Evolutionary conservation across 1,140 invertebrate species (phyloP).

Genomic region (Rhyzopertha dominica): DNA sequence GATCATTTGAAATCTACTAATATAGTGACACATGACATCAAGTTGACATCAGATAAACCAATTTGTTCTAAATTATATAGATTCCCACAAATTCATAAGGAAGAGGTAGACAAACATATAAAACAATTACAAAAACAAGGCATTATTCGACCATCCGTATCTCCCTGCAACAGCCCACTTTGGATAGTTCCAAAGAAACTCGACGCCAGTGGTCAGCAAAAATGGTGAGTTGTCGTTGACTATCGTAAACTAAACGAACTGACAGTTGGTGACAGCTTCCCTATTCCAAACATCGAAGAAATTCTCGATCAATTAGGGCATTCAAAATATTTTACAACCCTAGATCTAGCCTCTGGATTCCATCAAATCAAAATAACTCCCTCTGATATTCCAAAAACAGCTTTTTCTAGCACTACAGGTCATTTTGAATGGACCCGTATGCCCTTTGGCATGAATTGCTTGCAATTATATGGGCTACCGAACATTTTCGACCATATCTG

Average conservation of each 20-base stretch:
- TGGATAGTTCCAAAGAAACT: constrained; percentile 21
- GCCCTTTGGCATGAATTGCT: constrained; percentile 47
- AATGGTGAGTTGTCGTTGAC: constrained; percentile 40
- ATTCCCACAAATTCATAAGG: constrained; percentile 26
- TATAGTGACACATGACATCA: too few species aligned
- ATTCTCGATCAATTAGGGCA: constrained; percentile 42
- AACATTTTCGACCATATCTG: too few species aligned
- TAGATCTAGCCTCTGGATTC: constrained; percentile 48
- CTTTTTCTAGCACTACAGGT: constrained; percentile 35
- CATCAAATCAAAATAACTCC: constrained; percentile 46
- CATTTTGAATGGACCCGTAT: constrained; percentile 35
- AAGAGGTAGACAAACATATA: constrained; percentile 33
- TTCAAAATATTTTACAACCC: constrained; percentile 44
- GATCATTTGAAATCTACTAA: constrained; percentile 24
- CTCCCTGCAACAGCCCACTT: constrained; percentile 41
- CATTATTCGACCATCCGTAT: constrained; percentile 30
- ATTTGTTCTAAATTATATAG: constrained; percentile 35
- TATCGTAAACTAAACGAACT: constrained; percentile 38
- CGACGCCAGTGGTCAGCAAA: constrained; percentile 22
- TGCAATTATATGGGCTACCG: constrained; percentile 48
- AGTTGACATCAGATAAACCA: too few species aligned
- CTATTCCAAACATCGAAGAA: constrained; percentile 49
- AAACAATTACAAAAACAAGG: constrained; percentile 17
- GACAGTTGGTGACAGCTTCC: constrained; percentile 42
- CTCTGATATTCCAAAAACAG: constrained; percentile 43